These are phyloP conservation scores for Rhodophaea formosa DNA, from an alignment of 2,888 invertebrate species.

Conservation along the genomic window DNA sequence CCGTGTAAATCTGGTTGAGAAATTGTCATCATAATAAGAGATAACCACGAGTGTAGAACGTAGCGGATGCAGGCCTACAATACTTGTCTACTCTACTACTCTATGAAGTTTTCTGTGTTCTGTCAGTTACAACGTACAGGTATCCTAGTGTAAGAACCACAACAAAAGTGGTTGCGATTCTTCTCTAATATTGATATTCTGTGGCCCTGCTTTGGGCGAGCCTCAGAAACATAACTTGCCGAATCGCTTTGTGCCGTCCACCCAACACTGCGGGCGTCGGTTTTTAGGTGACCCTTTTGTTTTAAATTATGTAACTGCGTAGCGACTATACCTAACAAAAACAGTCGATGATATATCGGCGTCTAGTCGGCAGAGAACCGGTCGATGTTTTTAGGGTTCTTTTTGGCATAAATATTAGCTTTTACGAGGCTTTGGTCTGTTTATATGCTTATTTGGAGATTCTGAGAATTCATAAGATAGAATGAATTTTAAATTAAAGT, in stretches of 20 bases:
- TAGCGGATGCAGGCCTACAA: no score
- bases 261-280: conserved; percentile 58
- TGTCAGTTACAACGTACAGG: no score
- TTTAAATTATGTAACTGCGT: conserved; percentile 71
- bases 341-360: conserved; percentile 57
- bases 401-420: conserved; percentile 3
- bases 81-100: no score
- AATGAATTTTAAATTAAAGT: not conserved
- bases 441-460: not conserved
- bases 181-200: conserved; percentile 1
- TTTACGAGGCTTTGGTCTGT: not conserved
- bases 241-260: conserved; percentile 60
- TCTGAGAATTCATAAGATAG: not conserved
- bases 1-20: no score
- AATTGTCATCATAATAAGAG: no score
- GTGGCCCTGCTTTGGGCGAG: conserved; percentile 12
- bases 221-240: conserved; percentile 62
- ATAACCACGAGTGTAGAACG: no score
- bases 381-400: conserved; percentile 26
- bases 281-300: conserved; percentile 69
- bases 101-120: no score
- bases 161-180: conserved; percentile 26
- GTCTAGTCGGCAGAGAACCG: conserved; percentile 43
- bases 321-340: conserved; percentile 53
- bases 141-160: no score